Evolutionary conservation across 2,113 vertebrate genomes (phyloP).

Genomic region (Cynopterus brachyotis): DNA sequence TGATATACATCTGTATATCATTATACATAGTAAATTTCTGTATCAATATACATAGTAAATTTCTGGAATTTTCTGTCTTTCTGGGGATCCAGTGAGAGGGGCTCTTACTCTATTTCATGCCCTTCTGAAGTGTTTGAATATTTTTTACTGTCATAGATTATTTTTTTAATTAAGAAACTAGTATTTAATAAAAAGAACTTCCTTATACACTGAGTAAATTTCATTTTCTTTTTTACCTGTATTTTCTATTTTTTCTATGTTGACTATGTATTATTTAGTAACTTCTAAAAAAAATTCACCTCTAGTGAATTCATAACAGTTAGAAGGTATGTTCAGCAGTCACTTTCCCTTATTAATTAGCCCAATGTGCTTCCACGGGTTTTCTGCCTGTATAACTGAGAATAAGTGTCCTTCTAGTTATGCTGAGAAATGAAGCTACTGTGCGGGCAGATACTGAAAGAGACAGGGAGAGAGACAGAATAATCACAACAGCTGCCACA

Average conservation of each 20-base stretch:
- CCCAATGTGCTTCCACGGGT: neutral
- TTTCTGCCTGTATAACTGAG: neutral
- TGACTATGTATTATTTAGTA: neutral
- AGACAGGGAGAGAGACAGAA: neutral
- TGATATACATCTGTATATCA: neutral
- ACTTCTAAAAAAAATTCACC: neutral
- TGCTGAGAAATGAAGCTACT: neutral
- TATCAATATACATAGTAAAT: neutral
- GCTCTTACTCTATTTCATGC: neutral
- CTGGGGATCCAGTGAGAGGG: neutral
- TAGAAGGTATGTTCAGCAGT: neutral
- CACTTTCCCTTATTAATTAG: neutral
- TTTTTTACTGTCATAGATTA: neutral
- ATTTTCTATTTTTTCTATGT: neutral
- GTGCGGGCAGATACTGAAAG: neutral
- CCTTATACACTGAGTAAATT: neutral
- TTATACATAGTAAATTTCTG: neutral
- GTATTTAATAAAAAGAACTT: conserved; percentile 14
- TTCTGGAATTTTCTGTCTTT: neutral
- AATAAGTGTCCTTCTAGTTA: neutral
- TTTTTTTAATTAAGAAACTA: neutral
- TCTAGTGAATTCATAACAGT: neutral
- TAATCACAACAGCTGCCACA: neutral
- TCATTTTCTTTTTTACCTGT: neutral
- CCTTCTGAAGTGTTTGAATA: neutral